Percentiles rank a stretch among this genome's conserved stretches.
Conservation (phyloP, 2,888 invertebrate genomes). For the Drosophila tripunctata region DNA sequence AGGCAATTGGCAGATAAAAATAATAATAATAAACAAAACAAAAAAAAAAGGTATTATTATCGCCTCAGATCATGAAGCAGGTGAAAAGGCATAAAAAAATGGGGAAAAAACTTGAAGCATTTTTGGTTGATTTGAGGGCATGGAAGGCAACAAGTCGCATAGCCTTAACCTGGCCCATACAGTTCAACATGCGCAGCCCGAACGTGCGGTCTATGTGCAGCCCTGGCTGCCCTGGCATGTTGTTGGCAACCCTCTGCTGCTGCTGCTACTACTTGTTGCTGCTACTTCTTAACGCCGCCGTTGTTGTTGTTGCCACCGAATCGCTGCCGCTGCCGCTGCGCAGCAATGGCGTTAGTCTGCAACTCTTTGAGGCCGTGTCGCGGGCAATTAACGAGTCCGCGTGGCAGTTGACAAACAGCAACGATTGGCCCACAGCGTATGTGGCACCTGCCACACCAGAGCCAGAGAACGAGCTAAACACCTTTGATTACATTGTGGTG, state of each 20-base stretch:
- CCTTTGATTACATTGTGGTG: conserved; percentile 86
- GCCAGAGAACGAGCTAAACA: background rate
- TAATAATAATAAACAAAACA: too few relatives aligned
- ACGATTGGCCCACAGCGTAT: conserved; percentile 85
- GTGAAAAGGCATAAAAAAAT: background rate
- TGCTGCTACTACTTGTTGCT: too few relatives aligned
- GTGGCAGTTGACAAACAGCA: conserved; percentile 85
- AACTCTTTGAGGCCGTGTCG: conserved; percentile 52
- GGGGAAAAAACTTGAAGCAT: background rate
- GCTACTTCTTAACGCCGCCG: too few relatives aligned
- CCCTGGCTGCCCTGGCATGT: too few relatives aligned
- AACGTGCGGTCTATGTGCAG: background rate
- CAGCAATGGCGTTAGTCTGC: conserved; percentile 56
- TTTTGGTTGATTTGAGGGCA: background rate
- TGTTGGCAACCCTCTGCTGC: conserved; percentile 12
- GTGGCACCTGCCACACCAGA: background rate
- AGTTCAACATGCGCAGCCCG: conserved; percentile 34
- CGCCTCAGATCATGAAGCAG: conserved; percentile 1
- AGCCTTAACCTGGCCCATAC: conserved; percentile 7
- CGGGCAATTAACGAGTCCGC: conserved; percentile 52
- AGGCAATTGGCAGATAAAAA: conserved; percentile 20
- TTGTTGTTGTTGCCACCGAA: too few relatives aligned
- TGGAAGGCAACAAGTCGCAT: background rate
- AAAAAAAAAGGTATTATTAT: too few relatives aligned
- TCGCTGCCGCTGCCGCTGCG: conserved; percentile 6